phyloP scores from a whole-genome alignment of 2,113 vertebrate genomes.

The Clarias magur region DNA sequence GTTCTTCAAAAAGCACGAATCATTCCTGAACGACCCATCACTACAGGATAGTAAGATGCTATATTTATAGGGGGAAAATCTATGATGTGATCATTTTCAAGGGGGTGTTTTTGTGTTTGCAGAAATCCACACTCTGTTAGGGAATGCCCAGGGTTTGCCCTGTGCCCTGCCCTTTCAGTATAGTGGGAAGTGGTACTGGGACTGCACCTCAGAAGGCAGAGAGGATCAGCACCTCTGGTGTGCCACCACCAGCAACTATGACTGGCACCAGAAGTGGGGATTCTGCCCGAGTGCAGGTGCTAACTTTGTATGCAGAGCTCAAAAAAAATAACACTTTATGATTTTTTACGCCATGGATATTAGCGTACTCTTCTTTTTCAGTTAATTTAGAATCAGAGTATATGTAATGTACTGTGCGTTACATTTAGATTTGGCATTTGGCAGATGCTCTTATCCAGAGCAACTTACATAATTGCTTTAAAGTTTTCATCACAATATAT shows the following conservation, averaged over 20 bases:
- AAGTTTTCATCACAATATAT: no score
- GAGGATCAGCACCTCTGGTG: constrained; percentile 84
- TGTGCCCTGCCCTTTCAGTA: constrained; percentile 90
- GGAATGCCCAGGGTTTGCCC: constrained; percentile 84
- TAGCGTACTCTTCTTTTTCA: neutral
- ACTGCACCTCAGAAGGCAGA: constrained; percentile 84
- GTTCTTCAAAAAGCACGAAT: no score
- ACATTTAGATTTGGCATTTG: no score
- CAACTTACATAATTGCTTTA: no score
- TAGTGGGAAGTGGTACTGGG: constrained; percentile 85
- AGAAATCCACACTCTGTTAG: constrained; percentile 87
- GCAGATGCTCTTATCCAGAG: no score
- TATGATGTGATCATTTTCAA: neutral
- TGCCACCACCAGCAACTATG: constrained; percentile 83
- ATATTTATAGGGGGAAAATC: no score
- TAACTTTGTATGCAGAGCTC: neutral
- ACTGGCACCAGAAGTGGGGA: constrained; percentile 87
- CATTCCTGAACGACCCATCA: no score
- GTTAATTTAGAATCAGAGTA: neutral
- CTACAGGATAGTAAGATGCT: no score
- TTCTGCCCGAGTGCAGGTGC: constrained; percentile 87
- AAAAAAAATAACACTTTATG: neutral
- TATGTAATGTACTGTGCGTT: neutral
- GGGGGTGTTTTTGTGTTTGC: constrained; percentile 57
- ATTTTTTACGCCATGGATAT: neutral